phyloP scores from a whole-genome alignment of 2,113 vertebrate species.

The Aythya baeri region DNA sequence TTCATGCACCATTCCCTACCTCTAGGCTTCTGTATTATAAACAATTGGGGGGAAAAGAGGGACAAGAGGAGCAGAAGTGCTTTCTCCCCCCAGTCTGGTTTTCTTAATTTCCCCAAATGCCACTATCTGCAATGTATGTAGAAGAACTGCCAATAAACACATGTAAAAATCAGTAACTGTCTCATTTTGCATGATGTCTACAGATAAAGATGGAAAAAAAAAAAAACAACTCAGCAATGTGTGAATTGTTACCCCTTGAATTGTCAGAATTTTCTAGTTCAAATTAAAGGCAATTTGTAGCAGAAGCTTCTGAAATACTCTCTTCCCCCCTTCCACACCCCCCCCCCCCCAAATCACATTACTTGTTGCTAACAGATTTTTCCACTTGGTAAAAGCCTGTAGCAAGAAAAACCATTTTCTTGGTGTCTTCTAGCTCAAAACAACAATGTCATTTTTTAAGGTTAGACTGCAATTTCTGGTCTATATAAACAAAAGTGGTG shows the following conservation, averaged over 20 bases:
- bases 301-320: background rate
- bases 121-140: background rate
- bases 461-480: background rate
- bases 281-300: background rate
- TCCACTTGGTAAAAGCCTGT: background rate
- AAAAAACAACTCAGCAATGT: background rate
- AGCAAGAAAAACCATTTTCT: background rate
- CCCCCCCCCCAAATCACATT: background rate
- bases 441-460: background rate
- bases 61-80: background rate
- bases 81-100: background rate
- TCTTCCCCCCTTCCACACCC: no score
- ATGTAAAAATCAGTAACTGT: background rate
- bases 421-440: background rate
- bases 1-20: background rate
- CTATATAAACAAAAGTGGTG: background rate
- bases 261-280: background rate
- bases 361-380: background rate
- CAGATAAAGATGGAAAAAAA: background rate
- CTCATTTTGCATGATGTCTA: background rate
- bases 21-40: background rate
- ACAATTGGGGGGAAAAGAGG: background rate
- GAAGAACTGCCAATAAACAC: background rate
- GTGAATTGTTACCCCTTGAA: background rate
- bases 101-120: background rate